Evolutionary conservation across 2,797 vertebrate genomes (phyloP), one percentile per base, ranked within the genome.

Genomic region (Peromyscus nudipes): DNA sequence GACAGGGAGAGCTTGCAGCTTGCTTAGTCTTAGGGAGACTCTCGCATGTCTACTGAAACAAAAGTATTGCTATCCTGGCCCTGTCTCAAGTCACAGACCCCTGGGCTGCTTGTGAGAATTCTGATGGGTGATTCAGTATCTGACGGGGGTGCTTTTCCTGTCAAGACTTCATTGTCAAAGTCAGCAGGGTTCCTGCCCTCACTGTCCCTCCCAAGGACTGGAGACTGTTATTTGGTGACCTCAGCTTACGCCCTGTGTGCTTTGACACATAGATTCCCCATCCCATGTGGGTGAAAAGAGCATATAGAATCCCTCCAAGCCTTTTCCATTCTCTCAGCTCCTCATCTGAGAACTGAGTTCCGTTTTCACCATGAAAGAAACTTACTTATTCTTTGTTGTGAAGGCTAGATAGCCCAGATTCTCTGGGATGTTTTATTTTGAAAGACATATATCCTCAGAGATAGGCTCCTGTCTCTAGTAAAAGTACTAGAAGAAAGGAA

Each of bases 391-490:
- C 71, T 93, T 91, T 57, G 12, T 13, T 11, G 34, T 67, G n/a
- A 79, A 40, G 34, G 29, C 23, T 83, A 13, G 1, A 25, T 67
- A 91, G 55, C 29, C 29, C 65, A 40, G 46, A 69, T 91, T 83
- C 82, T 43, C 43, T 86, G 46, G 25, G 37, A 49, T 62, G 34
- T 21, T 80, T 89, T 88, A 19, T 83, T 97, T 86, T 91, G 79
- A 95, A 97, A 80, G 4, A 13, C 25, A 37, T 4, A 1, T 31
- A 37, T 62, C 31, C 83, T 75, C 76, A 90, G 71, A 91, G 23
- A 62, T 37, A 29, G 69, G 31, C 29, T 93, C 84, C 55, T 83
- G 21, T 91, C 23, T 8, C 40, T 80, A 55, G 71, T 25, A 80
- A 84, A 93, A 80, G 52, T 16, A 40, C 14, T 65, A 76, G 89